Percentiles rank a stretch among this genome's conserved stretches.
Conservation (phyloP, 1,140 invertebrate species). For the Drosophila ercepeae region DNA sequence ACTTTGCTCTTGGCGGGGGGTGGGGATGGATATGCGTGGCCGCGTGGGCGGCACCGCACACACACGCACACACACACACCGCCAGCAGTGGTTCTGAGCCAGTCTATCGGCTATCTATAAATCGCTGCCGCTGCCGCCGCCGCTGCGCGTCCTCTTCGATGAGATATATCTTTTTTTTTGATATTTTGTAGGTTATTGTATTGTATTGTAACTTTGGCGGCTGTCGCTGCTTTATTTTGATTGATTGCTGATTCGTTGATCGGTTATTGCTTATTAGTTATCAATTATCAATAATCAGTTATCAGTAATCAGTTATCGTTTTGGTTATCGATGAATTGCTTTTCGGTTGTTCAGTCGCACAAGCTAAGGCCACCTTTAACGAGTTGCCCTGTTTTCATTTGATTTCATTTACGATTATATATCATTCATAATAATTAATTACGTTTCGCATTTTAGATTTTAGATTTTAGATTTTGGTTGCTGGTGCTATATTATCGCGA, state of each 20-base stretch:
- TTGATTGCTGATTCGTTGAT: conserved; percentile 43
- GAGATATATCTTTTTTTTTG: conserved; percentile 9
- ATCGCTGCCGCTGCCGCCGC: conserved; percentile 33
- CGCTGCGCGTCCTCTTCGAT: conserved; percentile 27
- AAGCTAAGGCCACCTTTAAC: conserved; percentile 71
- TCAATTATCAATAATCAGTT: conserved; percentile 11
- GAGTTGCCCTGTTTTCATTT: conserved; percentile 68
- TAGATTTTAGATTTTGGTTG: conserved; percentile 14
- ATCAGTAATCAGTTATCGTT: conserved; percentile 8
- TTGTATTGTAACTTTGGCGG: background rate
- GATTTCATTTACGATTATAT: conserved; percentile 18
- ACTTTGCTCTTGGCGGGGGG: conserved; percentile 71
- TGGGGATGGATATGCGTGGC: conserved; percentile 70
- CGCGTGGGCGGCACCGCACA: conserved; percentile 49
- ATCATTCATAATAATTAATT: conserved; percentile 12
- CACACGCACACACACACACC: conserved; percentile 77
- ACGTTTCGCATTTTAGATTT: background rate
- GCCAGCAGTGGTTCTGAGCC: conserved; percentile 51
- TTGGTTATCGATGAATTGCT: conserved; percentile 39
- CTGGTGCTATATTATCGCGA: conserved; percentile 32
- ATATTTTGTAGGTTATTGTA: background rate
- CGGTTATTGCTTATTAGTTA: conserved; percentile 3
- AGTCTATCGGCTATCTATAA: conserved; percentile 42
- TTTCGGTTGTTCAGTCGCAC: conserved; percentile 69
- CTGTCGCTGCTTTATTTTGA: conserved; percentile 32